Base-by-base conservation (phyloP, 2,113 vertebrate genomes). In the Thalassoma bifasciatum region DNA sequence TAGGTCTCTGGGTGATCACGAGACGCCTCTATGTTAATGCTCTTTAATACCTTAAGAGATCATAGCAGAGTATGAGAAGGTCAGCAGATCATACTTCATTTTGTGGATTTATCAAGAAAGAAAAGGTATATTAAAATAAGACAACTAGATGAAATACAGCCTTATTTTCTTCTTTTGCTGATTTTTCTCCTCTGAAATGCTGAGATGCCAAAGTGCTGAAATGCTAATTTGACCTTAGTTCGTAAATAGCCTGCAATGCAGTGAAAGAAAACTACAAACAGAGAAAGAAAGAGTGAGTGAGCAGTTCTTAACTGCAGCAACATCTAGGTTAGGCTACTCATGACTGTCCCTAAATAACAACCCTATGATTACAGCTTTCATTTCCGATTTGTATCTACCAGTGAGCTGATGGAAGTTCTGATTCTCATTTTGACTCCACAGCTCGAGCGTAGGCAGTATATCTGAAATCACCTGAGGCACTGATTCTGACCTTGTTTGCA, bases 391-490 rank as follows among this genome's bases (percentile, higher is more conserved):
- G 65, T 30, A 65, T 63, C 63, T 60, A 66, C 54, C 67, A 40
- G 77, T 47, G 62, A 71, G 67, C 16, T 4, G 8, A 54, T 76
- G 30, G 63, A 82, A 63, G 82, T 49, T 64, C 58, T 11, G 66
- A 79, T 67, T 77, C 53, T 74, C 54, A 65, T 72, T 50, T 80
- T 10, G 40, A 52, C 71, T 79, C 79, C 79, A 42, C 57, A 66
- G 84, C 58, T 23, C 17, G 52, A 67, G 50, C 14, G 30, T 54
- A 66, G 67, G 40, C 66, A 16, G 30, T 73, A 82, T n/a, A 85
- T 81, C 79, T 78, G 76, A 67, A 88, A 75, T 89, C 81, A 88
- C 89, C 86, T 77, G 77, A 85, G 79, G 69, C 75, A 1, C 74
- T 49, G 19, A 26, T 79, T 69, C 54, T 79, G 88, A 83, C 79